Evolutionary conservation across 2,888 invertebrate species (phyloP), one percentile per base, ranked within the genome.

Genomic region (Hoplodrina ambigua): DNA sequence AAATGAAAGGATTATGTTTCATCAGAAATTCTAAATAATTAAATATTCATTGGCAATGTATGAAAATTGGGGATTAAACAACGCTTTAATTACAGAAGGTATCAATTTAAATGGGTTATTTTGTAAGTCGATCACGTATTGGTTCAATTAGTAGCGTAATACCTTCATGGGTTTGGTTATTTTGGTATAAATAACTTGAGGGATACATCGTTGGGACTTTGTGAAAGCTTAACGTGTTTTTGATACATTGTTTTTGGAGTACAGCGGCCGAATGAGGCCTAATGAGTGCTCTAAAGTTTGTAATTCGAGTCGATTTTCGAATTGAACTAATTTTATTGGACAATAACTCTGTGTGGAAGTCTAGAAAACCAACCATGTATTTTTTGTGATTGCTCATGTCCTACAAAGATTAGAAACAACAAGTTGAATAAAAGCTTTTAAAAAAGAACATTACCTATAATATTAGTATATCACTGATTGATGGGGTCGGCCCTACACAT

Each of bases 41-140:
- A 63, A 67, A 74, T 78, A 82, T 74, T 78, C 79, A 78, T 82
- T 60, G 74, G 46, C 54, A 53, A 59, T 65, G 30, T 81, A 72
- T 81, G 78, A 78, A 78, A 68, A 68, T 77, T 72, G 53, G 25
- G 55, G 64, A 68, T 81, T 77, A 50, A 54, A 62, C 58, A 62
- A 46, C 20, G 72, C 13, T 65, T 64, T 68, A 66, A 76, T 80
- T 76, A 78, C 46, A 46, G 49, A 50, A 55, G 33, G 61, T 65
- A 67, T 67, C 37, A 65, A 59, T 67, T 81, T 72, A 46, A 58
- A 72, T 81, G 52, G 30, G 56, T 67, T 63, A 60, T 67, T 67
- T 11, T 62, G 44, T 50, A 72, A 25, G 52, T 67, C 44, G 62
- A 67, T 64, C 66, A 67, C 49, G 52, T 67, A 61, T 66, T 52